Base-by-base conservation (phyloP, 2,888 invertebrate genomes). In the Philonicus albiceps region DNA sequence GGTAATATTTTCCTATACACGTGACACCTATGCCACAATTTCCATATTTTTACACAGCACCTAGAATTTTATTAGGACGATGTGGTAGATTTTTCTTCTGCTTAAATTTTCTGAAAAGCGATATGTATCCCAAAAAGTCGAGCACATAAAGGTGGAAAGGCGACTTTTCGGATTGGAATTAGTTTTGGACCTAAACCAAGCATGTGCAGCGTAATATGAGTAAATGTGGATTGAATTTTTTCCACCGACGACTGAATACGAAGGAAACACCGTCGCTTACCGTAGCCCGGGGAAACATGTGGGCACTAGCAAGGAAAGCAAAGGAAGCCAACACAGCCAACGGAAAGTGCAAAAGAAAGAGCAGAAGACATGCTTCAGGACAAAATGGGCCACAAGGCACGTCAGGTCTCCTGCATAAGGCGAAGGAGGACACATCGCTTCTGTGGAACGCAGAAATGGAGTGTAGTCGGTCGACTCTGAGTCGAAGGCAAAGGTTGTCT, bases 351-450 rank as follows among this genome's bases (percentile, higher is more conserved):
- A 37, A n/a, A 81, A 81, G 81, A 81, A 81, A 81, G 31, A 81
- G 81, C 4, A 81, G 64, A 81, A 81, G 81, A 81, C 81, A 34
- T 55, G 81, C 55, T 34, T 16, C 19, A 81, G 81, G 81, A 64
- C 34, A 81, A 81, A 81, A 81, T 81, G 64, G 81, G 81, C 81
- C 81, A 81, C 81, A 34, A 64, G 81, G 80, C 53, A 13, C 40
- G 8, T 2, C 74, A 19, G n/a, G 16, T n/a, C n/a, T 2, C 19
- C 13, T 74, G 31, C 49, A 49, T 30, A 27, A 16, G 43, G 78
- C 37, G 78, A 78, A 78, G 43, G 78, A 78, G 78, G 78, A 78
- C 49, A 74, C 74, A 13, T n/a, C 74, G 74, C 37, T 37, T 2
- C 31, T 34, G 37, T 2, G 31, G 74, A 74, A 74, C 37, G 37